Conservation (phyloP, 2,888 invertebrate genomes). For the Tenthredo notha region DNA sequence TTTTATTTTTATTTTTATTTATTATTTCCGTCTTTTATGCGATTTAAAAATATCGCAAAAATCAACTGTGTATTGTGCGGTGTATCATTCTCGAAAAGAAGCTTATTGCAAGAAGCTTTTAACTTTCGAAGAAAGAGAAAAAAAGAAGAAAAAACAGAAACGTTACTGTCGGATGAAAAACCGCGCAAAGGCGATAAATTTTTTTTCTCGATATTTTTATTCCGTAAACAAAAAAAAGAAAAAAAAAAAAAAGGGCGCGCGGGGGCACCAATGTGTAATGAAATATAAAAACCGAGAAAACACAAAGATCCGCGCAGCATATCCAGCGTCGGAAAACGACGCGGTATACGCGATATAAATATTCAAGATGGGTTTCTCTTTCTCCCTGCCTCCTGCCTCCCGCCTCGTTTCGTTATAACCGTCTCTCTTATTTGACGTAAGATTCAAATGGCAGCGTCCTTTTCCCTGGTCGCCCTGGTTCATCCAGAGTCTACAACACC, state of each 20-base stretch:
- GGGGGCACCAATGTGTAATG: too few species aligned
- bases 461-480: background rate
- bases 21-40: background rate
- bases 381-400: conserved; percentile 51
- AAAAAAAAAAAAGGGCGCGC: background rate
- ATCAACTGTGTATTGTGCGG: background rate
- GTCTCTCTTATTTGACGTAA: conserved; percentile 22
- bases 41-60: background rate
- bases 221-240: background rate
- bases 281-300: background rate
- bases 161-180: background rate
- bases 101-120: background rate
- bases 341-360: conserved; percentile 68
- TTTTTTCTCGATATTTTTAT: background rate
- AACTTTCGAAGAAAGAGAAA: background rate
- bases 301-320: conserved; percentile 53
- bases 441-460: conserved; percentile 15
- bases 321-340: conserved; percentile 55
- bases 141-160: background rate
- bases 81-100: background rate
- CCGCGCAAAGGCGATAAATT: background rate
- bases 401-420: conserved; percentile 24
- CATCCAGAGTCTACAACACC: conserved; percentile 22
- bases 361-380: conserved; percentile 69
- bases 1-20: too few species aligned